Conservation (phyloP, 2,113 vertebrate genomes). For the Mellivora capensis region DNA sequence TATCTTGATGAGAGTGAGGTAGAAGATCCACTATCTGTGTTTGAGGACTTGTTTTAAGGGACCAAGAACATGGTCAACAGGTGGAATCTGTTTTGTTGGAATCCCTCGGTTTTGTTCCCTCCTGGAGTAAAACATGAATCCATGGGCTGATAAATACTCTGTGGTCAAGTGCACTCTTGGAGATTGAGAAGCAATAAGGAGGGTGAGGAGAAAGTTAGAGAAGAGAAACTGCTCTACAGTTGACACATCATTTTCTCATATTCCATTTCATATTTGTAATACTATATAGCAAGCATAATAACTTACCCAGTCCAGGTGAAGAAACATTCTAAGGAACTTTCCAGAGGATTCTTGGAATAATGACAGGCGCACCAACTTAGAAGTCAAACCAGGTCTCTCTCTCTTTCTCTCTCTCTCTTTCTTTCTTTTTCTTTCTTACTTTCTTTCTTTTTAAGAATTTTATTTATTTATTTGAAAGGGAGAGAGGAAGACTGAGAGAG, state of each 20-base stretch:
- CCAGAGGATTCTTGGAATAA: neutral
- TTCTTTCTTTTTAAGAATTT: too few species aligned
- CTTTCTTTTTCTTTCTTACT: too few species aligned
- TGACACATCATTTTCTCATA: neutral
- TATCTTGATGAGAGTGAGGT: neutral
- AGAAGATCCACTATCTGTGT: neutral
- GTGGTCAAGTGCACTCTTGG: neutral
- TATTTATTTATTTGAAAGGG: too few species aligned
- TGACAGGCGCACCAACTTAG: accelerated
- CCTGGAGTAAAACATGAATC: neutral
- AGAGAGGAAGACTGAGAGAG: too few species aligned
- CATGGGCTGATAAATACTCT: accelerated
- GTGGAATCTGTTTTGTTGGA: neutral
- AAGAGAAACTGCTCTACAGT: neutral
- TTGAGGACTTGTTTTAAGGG: neutral
- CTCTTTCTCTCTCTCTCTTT: too few species aligned
- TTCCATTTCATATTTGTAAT: neutral
- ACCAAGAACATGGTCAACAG: accelerated
- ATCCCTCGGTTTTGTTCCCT: accelerated
- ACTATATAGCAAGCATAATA: too few species aligned
- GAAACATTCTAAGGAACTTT: neutral
- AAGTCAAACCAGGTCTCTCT: neutral
- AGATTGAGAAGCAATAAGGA: neutral
- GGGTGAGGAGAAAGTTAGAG: neutral
- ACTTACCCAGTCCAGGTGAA: too few species aligned